Evolutionary conservation across 2,888 invertebrate species (phyloP), one percentile per base, ranked within the genome.

Genomic region (Sepioteuthis lessoniana): DNA sequence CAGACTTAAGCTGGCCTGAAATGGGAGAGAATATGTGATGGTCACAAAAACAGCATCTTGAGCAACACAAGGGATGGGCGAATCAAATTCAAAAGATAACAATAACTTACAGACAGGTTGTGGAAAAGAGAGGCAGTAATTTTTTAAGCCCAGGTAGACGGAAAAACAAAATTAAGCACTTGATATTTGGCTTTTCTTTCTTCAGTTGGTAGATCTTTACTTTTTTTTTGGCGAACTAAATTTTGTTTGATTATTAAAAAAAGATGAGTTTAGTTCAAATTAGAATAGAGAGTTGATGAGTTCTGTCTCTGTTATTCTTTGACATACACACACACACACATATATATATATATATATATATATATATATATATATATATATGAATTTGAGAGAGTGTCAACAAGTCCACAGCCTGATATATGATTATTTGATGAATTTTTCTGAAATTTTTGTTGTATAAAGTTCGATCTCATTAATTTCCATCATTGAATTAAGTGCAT

Each of bases 1-100:
- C 97, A 99, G 98, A 97, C 99, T 99, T 97, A 99, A 98, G 97
- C 99, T 99, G 97, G 99, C 98, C 99, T 99, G 98, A 94, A 96
- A 97, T 90, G 94, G 91, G 93, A 94, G 94, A 94, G 94, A 94
- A 93, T 60, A 94, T 55, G 90, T 93, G 55, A 93, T 19, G 93
- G 55, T 93, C 50, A 94, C 94, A 94, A 93, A 76, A 94, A 94
- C 76, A 94, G 60, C 55, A 94, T 91, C 94, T 93, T 91, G 46
- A 94, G 94, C 93, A 90, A 93, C 60, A 91, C 92, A 93, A 90
- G 42, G 46, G 93, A n/a, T 93, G 92, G 92, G 92, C n/a, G 76
- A n/a, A 76, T 92, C 19, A 92, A 92, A 92, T 92, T 42, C 19
- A 92, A 92, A 91, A 92, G 28, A 92, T n/a, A 31, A 92, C 46